Evolutionary conservation across 2,797 vertebrate species (phyloP).

Genomic region (Syndactyla subalaris): DNA sequence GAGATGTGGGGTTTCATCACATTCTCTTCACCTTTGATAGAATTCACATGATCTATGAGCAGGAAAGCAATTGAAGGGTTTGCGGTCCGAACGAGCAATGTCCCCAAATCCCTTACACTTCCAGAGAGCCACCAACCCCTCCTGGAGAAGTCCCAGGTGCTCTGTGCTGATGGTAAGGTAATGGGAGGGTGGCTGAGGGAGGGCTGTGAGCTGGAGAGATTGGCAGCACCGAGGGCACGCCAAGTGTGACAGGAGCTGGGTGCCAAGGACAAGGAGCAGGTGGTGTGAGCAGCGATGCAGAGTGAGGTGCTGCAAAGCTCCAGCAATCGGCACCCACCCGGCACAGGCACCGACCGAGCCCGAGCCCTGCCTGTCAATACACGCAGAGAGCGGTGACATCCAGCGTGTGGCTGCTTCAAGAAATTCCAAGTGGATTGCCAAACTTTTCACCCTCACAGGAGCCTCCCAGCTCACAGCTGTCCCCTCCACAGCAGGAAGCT

Average conservation of each 20-base stretch:
- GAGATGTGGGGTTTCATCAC: background rate
- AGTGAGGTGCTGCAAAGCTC: background rate
- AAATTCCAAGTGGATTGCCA: slow-evolving; percentile 5
- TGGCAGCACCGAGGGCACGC: fast-evolving
- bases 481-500: slow-evolving; percentile 34
- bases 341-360: background rate
- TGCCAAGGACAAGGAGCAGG: slow-evolving; percentile 21
- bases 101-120: background rate
- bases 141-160: background rate
- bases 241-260: background rate
- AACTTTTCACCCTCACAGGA: slow-evolving; percentile 41
- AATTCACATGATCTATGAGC: background rate
- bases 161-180: background rate
- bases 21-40: background rate
- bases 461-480: slow-evolving; percentile 39
- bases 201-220: background rate
- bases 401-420: background rate
- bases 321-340: background rate
- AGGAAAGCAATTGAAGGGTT: background rate
- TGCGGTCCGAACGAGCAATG: background rate
- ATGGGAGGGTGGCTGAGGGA: background rate
- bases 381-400: background rate
- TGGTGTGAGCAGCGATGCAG: background rate
- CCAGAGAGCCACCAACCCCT: background rate
- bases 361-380: background rate